Percentiles rank a stretch among this genome's conserved stretches.
These are phyloP conservation scores for Leptodactylus fallax DNA, from an alignment of 2,797 vertebrate species.

Conservation along the genomic window DNA sequence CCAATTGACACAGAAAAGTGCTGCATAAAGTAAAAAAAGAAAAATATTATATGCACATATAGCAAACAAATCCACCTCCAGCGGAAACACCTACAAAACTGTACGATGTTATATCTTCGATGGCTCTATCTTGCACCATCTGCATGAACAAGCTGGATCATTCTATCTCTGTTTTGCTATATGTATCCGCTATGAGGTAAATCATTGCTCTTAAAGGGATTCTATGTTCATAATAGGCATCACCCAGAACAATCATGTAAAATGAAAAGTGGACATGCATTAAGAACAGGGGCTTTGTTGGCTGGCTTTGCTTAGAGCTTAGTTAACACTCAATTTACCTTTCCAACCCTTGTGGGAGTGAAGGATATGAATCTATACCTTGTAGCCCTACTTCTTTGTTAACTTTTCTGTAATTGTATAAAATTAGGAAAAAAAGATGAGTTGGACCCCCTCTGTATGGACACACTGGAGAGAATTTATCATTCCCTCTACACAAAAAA, in stretches of 20 bases:
- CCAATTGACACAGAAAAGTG: neutral
- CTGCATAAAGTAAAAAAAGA: neutral
- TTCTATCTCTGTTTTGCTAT: neutral
- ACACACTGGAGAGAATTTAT: too few relatives aligned
- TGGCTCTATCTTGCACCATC: constrained; percentile 7
- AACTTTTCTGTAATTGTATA: too few relatives aligned
- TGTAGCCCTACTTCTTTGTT: too few relatives aligned
- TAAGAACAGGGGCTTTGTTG: too few relatives aligned
- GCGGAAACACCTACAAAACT: neutral
- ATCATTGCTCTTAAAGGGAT: neutral
- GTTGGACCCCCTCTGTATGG: too few relatives aligned
- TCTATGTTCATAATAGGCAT: neutral
- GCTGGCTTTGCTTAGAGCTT: too few relatives aligned
- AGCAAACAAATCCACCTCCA: neutral
- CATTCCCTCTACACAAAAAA: too few relatives aligned
- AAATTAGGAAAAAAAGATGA: too few relatives aligned
- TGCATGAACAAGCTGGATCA: neutral
- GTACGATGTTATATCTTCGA: neutral
- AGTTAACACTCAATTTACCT: too few relatives aligned
- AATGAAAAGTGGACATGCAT: neutral
- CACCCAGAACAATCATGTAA: neutral
- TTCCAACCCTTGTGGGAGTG: too few relatives aligned
- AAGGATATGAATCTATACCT: too few relatives aligned
- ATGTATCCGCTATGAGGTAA: neutral
- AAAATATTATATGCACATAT: neutral